Percentiles rank a stretch among this genome's conserved stretches.
phyloP scores from a whole-genome alignment of 2,797 vertebrate genomes.

The Enteromius unitaeniatus region DNA sequence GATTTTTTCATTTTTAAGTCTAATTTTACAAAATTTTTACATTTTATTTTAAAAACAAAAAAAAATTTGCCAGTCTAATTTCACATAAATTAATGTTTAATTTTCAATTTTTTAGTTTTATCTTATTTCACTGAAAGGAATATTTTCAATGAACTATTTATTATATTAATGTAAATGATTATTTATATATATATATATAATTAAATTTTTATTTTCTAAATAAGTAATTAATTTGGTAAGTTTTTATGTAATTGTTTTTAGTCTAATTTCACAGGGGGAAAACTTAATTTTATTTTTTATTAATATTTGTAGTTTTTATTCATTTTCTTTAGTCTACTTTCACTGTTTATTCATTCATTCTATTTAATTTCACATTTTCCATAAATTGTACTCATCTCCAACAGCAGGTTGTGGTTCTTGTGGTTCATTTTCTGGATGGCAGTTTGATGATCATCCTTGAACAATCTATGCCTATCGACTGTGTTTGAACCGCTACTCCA shows the following conservation, averaged over 20 bases:
- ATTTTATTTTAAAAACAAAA: neutral
- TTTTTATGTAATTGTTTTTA: neutral
- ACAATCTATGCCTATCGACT: constrained; percentile 16
- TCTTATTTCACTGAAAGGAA: neutral
- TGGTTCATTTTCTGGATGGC: neutral
- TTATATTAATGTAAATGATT: neutral
- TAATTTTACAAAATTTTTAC: neutral
- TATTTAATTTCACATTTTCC: neutral
- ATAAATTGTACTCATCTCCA: neutral
- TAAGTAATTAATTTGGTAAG: neutral
- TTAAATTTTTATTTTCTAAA: neutral
- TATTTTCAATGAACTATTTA: neutral
- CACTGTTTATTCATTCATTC: neutral
- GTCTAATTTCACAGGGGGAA: neutral
- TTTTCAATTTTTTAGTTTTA: neutral
- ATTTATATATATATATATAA: neutral
- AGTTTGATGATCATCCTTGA: neutral
- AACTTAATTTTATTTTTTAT: neutral
- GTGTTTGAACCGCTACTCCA: constrained; percentile 21
- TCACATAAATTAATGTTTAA: neutral
- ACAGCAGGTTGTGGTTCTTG: neutral
- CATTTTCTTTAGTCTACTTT: neutral
- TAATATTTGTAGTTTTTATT: neutral
- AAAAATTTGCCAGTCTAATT: neutral
- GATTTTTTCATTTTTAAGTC: neutral